Evolutionary conservation across 2,888 invertebrate species (phyloP).

Genomic region (Lochmaea capreae): DNA sequence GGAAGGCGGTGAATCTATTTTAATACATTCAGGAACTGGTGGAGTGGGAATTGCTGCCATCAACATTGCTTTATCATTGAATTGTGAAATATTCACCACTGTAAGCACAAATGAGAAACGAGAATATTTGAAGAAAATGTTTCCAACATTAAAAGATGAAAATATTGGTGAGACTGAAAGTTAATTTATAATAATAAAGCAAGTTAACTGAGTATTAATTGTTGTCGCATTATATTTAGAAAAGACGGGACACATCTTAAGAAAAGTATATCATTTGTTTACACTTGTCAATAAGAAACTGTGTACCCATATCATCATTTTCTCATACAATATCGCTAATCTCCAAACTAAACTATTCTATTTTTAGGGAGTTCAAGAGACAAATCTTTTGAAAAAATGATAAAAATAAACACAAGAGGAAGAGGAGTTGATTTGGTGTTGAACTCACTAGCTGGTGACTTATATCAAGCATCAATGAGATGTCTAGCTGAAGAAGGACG

Average conservation of each 20-base stretch:
- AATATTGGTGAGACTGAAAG: no score
- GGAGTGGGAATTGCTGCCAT: constrained; percentile 87
- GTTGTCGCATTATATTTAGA: no score
- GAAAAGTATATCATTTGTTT: no score
- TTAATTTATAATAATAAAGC: neutral
- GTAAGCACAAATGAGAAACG: constrained; percentile 76
- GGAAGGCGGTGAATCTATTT: constrained; percentile 62
- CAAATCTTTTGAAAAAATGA: constrained; percentile 86
- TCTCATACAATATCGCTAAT: no score
- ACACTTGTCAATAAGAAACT: no score
- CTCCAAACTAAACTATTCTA: no score
- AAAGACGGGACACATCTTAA: no score
- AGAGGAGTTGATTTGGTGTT: constrained; percentile 89
- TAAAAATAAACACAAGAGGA: constrained; percentile 83
- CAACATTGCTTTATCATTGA: constrained; percentile 73
- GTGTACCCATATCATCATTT: no score
- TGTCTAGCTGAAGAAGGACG: constrained; percentile 73
- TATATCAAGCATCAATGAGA: constrained; percentile 77
- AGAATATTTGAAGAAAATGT: constrained; percentile 71
- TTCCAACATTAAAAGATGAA: constrained; percentile 61
- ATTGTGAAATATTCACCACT: constrained; percentile 77
- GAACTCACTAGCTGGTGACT: constrained; percentile 92
- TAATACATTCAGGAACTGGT: constrained; percentile 74
- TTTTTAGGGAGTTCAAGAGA: constrained; percentile 75
- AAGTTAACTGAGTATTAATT: neutral